phyloP scores from a whole-genome alignment of 2,113 vertebrate species.

The Percopsis transmontana region DNA sequence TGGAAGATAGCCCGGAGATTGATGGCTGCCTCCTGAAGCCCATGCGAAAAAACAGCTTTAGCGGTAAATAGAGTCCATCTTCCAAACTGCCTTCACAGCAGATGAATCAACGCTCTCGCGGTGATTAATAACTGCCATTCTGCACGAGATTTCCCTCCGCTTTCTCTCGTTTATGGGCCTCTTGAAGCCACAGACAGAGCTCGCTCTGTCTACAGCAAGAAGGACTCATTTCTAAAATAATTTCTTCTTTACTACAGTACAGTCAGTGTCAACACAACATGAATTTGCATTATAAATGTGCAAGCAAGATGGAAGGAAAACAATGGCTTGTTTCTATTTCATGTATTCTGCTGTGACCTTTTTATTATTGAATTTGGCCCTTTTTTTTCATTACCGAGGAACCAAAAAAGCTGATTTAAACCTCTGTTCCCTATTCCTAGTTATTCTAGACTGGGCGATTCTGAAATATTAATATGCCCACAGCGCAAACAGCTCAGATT shows the following conservation, averaged over 20 bases:
- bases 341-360: neutral
- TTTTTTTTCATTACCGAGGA: conserved; percentile 10
- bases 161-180: conserved; percentile 24
- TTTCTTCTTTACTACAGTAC: neutral
- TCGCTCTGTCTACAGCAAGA: no score
- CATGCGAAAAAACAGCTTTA: conserved; percentile 67
- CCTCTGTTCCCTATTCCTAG: conserved; percentile 19
- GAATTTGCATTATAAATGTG: conserved; percentile 9
- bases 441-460: conserved; percentile 29
- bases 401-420: conserved; percentile 20
- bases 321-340: neutral
- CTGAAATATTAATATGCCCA: conserved; percentile 51
- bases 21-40: conserved; percentile 77
- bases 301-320: neutral
- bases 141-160: conserved; percentile 30
- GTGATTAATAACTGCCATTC: conserved; percentile 78
- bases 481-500: conserved; percentile 30
- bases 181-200: conserved; percentile 13
- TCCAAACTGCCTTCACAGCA: conserved; percentile 75
- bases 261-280: neutral
- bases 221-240: neutral
- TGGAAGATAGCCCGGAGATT: conserved; percentile 78
- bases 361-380: neutral
- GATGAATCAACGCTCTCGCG: conserved; percentile 72
- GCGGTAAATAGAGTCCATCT: conserved; percentile 82